Percentiles rank a stretch among this genome's conserved stretches.
Conservation (phyloP, 2,888 invertebrate genomes). For the Dorcus hopei region DNA sequence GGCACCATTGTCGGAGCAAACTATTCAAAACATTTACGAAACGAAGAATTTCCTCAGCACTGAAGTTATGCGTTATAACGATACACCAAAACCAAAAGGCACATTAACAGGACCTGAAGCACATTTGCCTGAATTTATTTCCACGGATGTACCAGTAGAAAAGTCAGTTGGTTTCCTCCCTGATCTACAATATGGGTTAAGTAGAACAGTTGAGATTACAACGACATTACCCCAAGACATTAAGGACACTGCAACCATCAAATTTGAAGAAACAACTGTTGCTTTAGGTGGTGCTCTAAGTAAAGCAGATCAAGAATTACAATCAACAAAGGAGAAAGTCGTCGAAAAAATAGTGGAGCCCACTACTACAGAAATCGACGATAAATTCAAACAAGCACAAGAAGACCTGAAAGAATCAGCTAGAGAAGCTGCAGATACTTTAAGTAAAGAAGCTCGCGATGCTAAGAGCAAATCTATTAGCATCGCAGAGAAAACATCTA, state of each 20-base stretch:
- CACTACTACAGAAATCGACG: neutral
- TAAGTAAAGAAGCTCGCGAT: too few species aligned
- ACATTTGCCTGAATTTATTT: too few species aligned
- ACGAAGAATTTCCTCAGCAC: conserved; percentile 25
- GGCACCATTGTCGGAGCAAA: conserved; percentile 10
- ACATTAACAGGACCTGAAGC: neutral
- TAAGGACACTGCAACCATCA: neutral
- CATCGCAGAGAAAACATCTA: too few species aligned
- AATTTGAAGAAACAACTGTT: neutral
- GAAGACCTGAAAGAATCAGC: conserved; percentile 4
- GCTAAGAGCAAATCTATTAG: too few species aligned
- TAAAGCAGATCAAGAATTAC: neutral
- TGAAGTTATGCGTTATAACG: conserved; percentile 26
- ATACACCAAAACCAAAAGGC: conserved; percentile 4
- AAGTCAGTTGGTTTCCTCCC: too few species aligned
- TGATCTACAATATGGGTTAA: too few species aligned
- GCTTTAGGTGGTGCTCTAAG: neutral
- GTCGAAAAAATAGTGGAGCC: neutral
- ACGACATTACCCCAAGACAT: too few species aligned
- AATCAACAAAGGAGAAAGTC: neutral
- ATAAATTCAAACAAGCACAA: conserved; percentile 1
- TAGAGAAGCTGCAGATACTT: neutral
- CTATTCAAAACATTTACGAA: conserved; percentile 17
- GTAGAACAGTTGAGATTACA: too few species aligned
- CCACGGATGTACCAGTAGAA: too few species aligned